These are phyloP conservation scores for Gastrophysa polygoni DNA, from an alignment of 2,888 invertebrate genomes.

Conservation along the genomic window DNA sequence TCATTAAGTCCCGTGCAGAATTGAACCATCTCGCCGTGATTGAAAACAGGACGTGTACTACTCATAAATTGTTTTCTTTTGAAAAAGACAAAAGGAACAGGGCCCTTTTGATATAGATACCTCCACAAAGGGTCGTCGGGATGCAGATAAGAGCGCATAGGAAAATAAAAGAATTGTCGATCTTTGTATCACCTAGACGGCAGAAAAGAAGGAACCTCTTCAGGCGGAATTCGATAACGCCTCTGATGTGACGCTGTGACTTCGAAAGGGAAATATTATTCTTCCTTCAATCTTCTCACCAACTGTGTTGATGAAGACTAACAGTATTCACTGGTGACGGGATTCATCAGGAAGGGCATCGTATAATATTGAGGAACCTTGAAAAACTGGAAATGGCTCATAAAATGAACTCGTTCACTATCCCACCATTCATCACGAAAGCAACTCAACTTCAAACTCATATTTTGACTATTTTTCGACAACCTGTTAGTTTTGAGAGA, in stretches of 20 bases:
- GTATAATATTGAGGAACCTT: too few relatives aligned
- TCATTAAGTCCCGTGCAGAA: neutral
- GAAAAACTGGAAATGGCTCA: too few relatives aligned
- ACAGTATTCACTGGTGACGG: neutral
- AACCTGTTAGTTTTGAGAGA: too few relatives aligned
- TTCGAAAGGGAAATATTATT: slow-evolving; percentile 2
- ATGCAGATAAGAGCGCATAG: slow-evolving; percentile 12
- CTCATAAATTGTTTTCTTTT: slow-evolving; percentile 40
- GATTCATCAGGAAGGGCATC: too few relatives aligned
- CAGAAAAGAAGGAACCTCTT: slow-evolving; percentile 3
- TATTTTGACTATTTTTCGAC: too few relatives aligned
- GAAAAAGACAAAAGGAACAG: slow-evolving; percentile 40
- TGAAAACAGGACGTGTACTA: slow-evolving; percentile 14
- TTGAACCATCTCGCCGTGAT: slow-evolving; percentile 16
- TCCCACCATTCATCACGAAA: too few relatives aligned
- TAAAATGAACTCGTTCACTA: too few relatives aligned
- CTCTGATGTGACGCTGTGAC: neutral
- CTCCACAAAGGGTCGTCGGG: slow-evolving; percentile 8
- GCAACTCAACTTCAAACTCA: too few relatives aligned
- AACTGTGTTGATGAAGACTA: neutral
- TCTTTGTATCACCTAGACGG: slow-evolving; percentile 13
- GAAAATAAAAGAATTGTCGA: slow-evolving; percentile 14
- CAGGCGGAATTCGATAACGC: slow-evolving; percentile 1
- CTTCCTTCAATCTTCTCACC: slow-evolving; percentile 1
- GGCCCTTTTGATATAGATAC: slow-evolving; percentile 26